A percentile compares a stretch with the other conserved stretches of the same genome.
These are phyloP conservation scores for Tenualosa thibaudeaui DNA, from an alignment of 2,797 vertebrate species.

Conservation along the genomic window DNA sequence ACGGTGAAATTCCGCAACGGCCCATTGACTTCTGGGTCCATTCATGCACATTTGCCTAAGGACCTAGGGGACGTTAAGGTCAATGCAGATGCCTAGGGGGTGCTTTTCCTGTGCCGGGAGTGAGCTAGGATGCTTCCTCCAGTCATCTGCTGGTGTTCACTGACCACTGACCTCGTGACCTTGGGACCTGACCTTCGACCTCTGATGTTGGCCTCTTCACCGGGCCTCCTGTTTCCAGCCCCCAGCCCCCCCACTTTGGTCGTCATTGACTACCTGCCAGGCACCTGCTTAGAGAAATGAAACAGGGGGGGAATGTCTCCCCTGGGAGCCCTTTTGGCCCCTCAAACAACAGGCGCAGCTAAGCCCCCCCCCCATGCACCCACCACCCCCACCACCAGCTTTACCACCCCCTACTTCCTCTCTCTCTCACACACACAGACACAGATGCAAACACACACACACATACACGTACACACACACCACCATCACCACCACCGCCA, in stretches of 20 bases:
- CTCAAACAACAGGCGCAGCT: slow-evolving; percentile 73
- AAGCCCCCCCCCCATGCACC: slow-evolving; percentile 51
- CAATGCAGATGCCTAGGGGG: slow-evolving; percentile 1
- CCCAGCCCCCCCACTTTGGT: slow-evolving; percentile 57
- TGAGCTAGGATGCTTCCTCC: slow-evolving; percentile 60
- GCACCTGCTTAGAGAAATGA: slow-evolving; percentile 95
- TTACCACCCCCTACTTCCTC: slow-evolving; percentile 24
- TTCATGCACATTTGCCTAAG: background rate
- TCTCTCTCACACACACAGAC: background rate
- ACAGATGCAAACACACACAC: background rate
- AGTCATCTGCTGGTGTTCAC: slow-evolving; percentile 81
- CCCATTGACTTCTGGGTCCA: background rate
- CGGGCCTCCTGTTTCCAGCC: slow-evolving; percentile 73
- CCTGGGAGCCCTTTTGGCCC: slow-evolving; percentile 79
- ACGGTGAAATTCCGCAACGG: background rate
- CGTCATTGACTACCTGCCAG: slow-evolving; percentile 96
- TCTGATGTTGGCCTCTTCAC: slow-evolving; percentile 58
- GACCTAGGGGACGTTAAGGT: slow-evolving; percentile 1
- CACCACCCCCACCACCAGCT: background rate
- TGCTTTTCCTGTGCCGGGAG: background rate
- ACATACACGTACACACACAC: background rate
- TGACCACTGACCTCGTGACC: slow-evolving; percentile 86
- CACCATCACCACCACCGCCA: background rate
- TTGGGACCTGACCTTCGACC: slow-evolving; percentile 82
- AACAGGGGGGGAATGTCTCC: slow-evolving; percentile 82